Conservation (phyloP, 1,140 invertebrate genomes). For the Calosoma granatense region DNA sequence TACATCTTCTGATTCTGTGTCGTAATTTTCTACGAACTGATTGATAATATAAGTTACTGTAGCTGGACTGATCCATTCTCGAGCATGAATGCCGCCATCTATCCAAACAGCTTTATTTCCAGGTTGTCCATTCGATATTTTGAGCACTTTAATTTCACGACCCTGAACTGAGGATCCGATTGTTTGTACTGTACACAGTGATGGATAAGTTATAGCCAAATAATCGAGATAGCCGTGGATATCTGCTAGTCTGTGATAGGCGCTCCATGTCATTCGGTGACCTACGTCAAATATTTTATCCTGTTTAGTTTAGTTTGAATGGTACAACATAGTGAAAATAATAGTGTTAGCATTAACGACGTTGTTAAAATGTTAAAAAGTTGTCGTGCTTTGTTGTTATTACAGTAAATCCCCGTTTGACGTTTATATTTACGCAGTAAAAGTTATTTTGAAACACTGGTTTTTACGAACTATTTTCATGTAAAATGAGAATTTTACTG, state of each 20-base stretch:
- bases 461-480: slow-evolving; percentile 7
- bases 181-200: slow-evolving; percentile 51
- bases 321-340: not conserved
- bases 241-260: slow-evolving; percentile 63
- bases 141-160: slow-evolving; percentile 56
- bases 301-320: slow-evolving; percentile 5
- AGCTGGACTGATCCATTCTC: slow-evolving; percentile 87
- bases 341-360: not conserved
- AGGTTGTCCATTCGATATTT: slow-evolving; percentile 53
- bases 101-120: slow-evolving; percentile 52
- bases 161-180: slow-evolving; percentile 71
- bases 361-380: not conserved
- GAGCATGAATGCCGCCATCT: slow-evolving; percentile 74
- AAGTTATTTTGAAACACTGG: slow-evolving; percentile 3
- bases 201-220: slow-evolving; percentile 58
- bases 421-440: too few relatives aligned
- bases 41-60: slow-evolving; percentile 74
- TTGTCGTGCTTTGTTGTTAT: too few relatives aligned
- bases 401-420: too few relatives aligned
- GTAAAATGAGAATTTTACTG: not conserved
- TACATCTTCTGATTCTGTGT: slow-evolving; percentile 48
- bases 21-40: slow-evolving; percentile 63
- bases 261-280: slow-evolving; percentile 70
- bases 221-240: slow-evolving; percentile 67
- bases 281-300: too few relatives aligned